Conservation (phyloP, 2,113 vertebrate species). For the Bostrychus sinensis region DNA sequence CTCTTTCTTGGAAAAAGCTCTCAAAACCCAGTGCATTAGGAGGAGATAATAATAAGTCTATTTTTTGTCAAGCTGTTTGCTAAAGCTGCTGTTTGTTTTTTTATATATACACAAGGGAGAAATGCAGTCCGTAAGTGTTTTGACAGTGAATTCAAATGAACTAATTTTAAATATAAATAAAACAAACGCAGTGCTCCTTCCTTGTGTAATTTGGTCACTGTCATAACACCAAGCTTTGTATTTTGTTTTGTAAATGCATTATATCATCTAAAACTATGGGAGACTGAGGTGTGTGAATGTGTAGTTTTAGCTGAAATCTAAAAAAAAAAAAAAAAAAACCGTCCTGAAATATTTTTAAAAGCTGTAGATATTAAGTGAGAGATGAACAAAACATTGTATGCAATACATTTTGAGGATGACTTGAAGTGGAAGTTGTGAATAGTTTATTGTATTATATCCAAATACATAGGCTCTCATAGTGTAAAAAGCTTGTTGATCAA, state of each 20-base stretch:
- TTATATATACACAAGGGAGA: neutral
- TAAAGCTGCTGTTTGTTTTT: slow-evolving; percentile 11
- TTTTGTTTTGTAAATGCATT: slow-evolving; percentile 47
- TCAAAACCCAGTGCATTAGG: no score
- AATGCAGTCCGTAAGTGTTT: neutral
- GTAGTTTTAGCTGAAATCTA: slow-evolving; percentile 3
- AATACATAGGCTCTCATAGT: neutral
- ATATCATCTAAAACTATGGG: slow-evolving; percentile 1
- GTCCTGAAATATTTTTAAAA: slow-evolving; percentile 33
- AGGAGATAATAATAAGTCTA: no score
- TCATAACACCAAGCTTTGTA: neutral
- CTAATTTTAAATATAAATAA: neutral
- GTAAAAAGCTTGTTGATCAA: neutral
- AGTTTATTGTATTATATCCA: slow-evolving; percentile 4
- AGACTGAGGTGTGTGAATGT: slow-evolving; percentile 47
- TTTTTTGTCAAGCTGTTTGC: neutral
- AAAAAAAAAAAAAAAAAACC: slow-evolving; percentile 27
- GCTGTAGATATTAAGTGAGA: slow-evolving; percentile 5
- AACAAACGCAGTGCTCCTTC: neutral
- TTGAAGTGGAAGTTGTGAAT: neutral
- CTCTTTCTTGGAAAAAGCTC: no score
- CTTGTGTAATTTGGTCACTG: neutral
- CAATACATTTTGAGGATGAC: slow-evolving; percentile 28
- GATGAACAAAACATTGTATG: slow-evolving; percentile 34
- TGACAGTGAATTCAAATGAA: neutral